Conservation (phyloP, 2,113 vertebrate genomes). For the Lasiurus cinereus region DNA sequence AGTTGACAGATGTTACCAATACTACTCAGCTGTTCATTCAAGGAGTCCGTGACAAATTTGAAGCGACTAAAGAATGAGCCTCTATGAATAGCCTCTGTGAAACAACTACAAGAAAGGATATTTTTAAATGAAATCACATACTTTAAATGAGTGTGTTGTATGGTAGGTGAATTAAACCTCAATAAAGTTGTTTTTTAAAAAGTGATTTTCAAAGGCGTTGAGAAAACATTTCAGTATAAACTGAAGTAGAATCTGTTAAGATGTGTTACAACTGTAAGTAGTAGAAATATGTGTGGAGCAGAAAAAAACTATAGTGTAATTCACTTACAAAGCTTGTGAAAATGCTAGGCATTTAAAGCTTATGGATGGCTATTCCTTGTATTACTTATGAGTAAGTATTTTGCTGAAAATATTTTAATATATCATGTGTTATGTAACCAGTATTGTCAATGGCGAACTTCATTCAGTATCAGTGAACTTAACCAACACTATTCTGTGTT, state of each 20-base stretch:
- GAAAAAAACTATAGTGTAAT: neutral
- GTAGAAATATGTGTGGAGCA: neutral
- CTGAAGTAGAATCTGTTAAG: neutral
- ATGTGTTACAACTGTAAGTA: neutral
- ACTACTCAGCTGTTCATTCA: neutral
- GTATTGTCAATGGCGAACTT: neutral
- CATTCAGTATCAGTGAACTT: neutral
- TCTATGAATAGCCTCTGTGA: neutral
- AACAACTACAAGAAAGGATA: neutral
- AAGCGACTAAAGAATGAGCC: neutral
- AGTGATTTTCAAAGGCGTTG: slow-evolving; percentile 16
- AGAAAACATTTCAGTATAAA: slow-evolving; percentile 20
- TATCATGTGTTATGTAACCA: slow-evolving; percentile 20
- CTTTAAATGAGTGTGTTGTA: neutral
- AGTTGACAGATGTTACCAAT: neutral
- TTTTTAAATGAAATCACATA: slow-evolving; percentile 2
- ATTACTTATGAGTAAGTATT: slow-evolving; percentile 5
- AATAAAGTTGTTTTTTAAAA: slow-evolving; percentile 5
- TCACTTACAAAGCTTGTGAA: slow-evolving; percentile 7
- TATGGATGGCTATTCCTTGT: neutral
- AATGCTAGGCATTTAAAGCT: neutral
- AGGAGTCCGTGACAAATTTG: neutral
- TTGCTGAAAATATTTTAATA: neutral
- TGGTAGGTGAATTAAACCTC: neutral
- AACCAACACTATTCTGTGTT: neutral